Conservation (phyloP, 2,797 vertebrate species). For the Xiphophorus birchmanni region DNA sequence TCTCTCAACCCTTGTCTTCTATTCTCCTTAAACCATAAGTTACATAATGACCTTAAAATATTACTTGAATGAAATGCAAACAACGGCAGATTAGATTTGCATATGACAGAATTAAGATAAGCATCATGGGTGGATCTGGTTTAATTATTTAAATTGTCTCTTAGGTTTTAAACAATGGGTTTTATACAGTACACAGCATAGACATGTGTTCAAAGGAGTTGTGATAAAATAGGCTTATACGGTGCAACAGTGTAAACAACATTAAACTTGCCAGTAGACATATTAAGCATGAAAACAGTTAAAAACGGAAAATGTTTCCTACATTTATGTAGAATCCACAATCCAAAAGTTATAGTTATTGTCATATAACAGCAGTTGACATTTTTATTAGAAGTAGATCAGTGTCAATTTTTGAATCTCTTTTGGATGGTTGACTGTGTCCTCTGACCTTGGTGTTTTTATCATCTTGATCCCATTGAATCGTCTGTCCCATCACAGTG, state of each 20-base stretch:
- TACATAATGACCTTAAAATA: conserved; percentile 66
- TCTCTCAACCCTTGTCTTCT: conserved; percentile 54
- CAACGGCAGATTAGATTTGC: conserved; percentile 35
- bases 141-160: neutral
- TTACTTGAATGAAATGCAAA: conserved; percentile 51
- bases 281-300: neutral
- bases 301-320: neutral
- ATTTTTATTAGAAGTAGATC: neutral
- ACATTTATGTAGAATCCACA: neutral
- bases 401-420: neutral
- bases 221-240: neutral
- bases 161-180: neutral
- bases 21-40: conserved; percentile 61
- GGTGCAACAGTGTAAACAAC: neutral
- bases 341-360: neutral
- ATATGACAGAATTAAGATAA: conserved; percentile 17
- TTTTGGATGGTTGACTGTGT: neutral
- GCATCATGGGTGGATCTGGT: neutral
- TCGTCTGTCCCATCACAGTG: conserved; percentile 33
- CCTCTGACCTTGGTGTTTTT: neutral
- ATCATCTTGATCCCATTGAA: conserved; percentile 22
- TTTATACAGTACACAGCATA: neutral
- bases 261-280: neutral
- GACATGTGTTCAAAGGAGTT: neutral
- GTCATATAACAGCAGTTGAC: neutral